phyloP scores from a whole-genome alignment of 2,113 vertebrate species.

The Tachysurus fulvidraco region DNA sequence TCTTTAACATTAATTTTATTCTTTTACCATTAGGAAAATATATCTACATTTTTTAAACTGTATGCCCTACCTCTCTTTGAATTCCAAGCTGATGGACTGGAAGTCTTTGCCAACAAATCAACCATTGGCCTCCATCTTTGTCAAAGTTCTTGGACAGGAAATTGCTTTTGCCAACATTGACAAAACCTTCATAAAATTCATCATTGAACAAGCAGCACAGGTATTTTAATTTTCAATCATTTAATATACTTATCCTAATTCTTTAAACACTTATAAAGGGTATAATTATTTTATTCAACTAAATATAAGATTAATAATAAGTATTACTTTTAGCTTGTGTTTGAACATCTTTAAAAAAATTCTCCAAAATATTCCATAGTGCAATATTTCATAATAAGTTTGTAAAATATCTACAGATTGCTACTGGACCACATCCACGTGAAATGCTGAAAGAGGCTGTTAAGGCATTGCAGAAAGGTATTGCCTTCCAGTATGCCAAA shows the following conservation, averaged over 20 bases:
- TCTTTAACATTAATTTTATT: neutral
- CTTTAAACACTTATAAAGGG: neutral
- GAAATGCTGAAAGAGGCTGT: constrained; percentile 37
- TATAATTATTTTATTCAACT: neutral
- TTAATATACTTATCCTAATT: neutral
- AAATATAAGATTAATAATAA: neutral
- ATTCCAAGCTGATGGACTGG: constrained; percentile 72
- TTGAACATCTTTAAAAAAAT: neutral
- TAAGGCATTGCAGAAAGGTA: constrained; percentile 61
- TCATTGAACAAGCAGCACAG: constrained; percentile 66
- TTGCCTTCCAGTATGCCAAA: constrained; percentile 61
- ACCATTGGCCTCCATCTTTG: constrained; percentile 69
- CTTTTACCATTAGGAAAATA: neutral
- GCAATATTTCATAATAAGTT: no score
- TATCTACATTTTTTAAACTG: neutral
- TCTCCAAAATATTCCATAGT: neutral
- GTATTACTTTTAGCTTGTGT: neutral
- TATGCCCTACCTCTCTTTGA: neutral
- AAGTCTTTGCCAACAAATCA: constrained; percentile 65
- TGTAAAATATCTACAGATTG: constrained; percentile 54
- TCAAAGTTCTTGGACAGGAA: constrained; percentile 81
- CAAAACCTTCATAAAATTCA: constrained; percentile 66
- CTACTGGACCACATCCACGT: constrained; percentile 41
- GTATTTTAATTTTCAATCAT: constrained; percentile 61
- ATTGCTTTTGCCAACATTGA: constrained; percentile 71